Base-by-base conservation (phyloP, 2,888 invertebrate genomes). In the Dasysyrphus tricinctus region DNA sequence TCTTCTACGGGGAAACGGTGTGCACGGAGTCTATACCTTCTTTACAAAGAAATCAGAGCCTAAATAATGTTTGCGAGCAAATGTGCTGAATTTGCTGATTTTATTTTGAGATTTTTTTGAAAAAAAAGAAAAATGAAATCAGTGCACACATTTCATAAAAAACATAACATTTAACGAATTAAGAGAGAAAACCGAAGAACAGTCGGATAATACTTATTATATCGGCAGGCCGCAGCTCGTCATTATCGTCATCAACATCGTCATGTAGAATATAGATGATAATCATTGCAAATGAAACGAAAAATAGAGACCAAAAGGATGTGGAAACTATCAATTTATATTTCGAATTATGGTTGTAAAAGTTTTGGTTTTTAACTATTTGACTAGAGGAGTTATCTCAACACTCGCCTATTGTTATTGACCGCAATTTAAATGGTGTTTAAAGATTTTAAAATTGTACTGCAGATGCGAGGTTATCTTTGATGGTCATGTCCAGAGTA, bases 201-300 rank as follows among this genome's bases (percentile, higher is more conserved):
- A 47, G 29, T 19, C 8, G 7, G 56, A 49, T 51, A 56, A 29
- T 56, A n/a, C n/a, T n/a, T n/a, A 32, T 37, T 57, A 44, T 61
- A 47, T 63, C 34, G 63, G 44, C 70, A 39, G 39, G 51, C n/a
- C 69, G 11, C 51, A 67, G 51, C n/a, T 12, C 57, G 19, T 37
- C 37, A 5, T 59, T 19, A 39, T 24, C 11, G 39, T 39, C 39
- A 4, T 4, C 39, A 32, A 0, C 61, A 14, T 42, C 39, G 24
- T 29, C 65, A 2, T 24, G 42, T 16, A 61, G n/a, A 39, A 49
- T 24, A 72, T 59, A 86, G 77, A 82, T 82, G 82, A 72, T 86
- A 79, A 86, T 82, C 82, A 79, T 72, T 65, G 51, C 70, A 86
- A 82, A 86, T 75, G 86, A 75, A 82, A 86, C 78, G 75, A 86